Base-by-base conservation (phyloP, 2,888 invertebrate genomes). In the Eretmocerus hayati region DNA sequence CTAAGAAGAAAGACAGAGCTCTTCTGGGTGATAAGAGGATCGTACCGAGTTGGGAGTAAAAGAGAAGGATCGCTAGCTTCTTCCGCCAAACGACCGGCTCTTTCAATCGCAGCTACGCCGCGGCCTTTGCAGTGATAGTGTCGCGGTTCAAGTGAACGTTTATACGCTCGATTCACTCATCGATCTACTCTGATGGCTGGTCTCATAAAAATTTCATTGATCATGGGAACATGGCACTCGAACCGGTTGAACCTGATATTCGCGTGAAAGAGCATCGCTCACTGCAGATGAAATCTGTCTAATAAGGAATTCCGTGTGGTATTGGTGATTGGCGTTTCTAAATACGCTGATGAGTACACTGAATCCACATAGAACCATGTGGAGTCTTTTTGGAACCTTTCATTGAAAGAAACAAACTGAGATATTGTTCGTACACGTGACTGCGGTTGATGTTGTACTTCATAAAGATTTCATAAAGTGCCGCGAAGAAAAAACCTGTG, bases 41-140 rank as follows among this genome's bases (percentile, higher is more conserved):
- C n/a, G n/a, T n/a, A n/a, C n/a, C n/a, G n/a, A n/a, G n/a, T n/a
- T 37, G 42, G 38, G 32, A 31, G 23, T 26, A 26, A 23, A 46
- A 50, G 40, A 40, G 42, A 42, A 55, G 48, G 45, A 22, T 15
- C 35, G 47, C 21, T 33, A 9, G n/a, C n/a, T 13, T 11, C 8
- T 13, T 15, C 33, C 33, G 33, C 9, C 33, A 9, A 5, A 5
- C 13, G 33, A 13, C 15, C 33, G 13, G n/a, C 35, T 35, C 35
- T 9, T 35, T 35, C 5, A 4, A 3, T n/a, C 35, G 35, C n/a
- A 5, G 15, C 35, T 9, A 9, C 4, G 35, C 4, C 11, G 18
- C n/a, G 16, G 21, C 13, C 32, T 13, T 15, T n/a, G n/a, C 46
- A 50, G 50, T 50, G 50, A 46, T 42, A 40, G 46, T 13, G 19